Evolutionary conservation across 2,113 vertebrate species (phyloP).

Genomic region (Neodontobutis hainanensis): DNA sequence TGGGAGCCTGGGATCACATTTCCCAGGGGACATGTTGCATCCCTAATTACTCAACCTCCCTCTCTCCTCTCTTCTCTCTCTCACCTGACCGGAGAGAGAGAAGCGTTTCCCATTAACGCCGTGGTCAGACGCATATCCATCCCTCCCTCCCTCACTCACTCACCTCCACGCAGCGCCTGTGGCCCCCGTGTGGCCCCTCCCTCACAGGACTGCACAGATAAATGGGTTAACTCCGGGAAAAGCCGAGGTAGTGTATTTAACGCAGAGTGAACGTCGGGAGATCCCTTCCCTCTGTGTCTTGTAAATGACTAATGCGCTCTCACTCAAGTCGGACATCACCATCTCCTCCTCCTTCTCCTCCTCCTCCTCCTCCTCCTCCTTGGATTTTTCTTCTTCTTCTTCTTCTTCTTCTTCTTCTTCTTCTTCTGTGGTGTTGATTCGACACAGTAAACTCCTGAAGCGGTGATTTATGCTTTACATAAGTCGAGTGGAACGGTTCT

Average conservation of each 20-base stretch:
- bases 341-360: constrained; percentile 4
- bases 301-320: constrained; percentile 43
- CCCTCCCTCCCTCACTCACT: constrained; percentile 36
- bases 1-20: background rate
- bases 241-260: constrained; percentile 20
- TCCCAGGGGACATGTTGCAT: constrained; percentile 28
- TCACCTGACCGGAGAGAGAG: background rate
- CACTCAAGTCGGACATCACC: constrained; percentile 17
- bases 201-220: constrained; percentile 40
- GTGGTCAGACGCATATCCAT: constrained; percentile 31
- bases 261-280: constrained; percentile 47
- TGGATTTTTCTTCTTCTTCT: background rate
- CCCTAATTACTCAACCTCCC: constrained; percentile 41
- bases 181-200: constrained; percentile 56
- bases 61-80: constrained; percentile 4
- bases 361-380: background rate
- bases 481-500: constrained; percentile 26
- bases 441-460: constrained; percentile 26
- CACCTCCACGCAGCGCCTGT: constrained; percentile 29
- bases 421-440: constrained; percentile 28
- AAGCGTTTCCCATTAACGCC: constrained; percentile 27
- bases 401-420: constrained; percentile 5
- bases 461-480: constrained; percentile 25
- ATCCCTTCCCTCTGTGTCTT: constrained; percentile 34
- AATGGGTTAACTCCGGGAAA: constrained; percentile 58